Base-by-base conservation (phyloP, 2,888 invertebrate species). In the Tortricodes alternella region DNA sequence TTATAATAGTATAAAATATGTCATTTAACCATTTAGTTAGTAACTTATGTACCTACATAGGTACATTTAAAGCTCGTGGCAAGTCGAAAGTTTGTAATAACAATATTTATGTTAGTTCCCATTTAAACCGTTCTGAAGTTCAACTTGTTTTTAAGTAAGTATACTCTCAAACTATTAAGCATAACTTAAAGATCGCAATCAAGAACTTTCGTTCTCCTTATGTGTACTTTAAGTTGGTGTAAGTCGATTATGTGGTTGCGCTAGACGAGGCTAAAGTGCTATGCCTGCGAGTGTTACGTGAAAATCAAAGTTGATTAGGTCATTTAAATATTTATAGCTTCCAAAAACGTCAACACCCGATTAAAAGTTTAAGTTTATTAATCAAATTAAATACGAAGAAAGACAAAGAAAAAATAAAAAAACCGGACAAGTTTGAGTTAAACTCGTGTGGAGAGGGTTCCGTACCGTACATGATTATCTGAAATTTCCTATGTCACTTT, bases 51-150 rank as follows among this genome's bases (percentile, higher is more conserved):
- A 29, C 5, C 4, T 29, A 29, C 29, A 29, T 29, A 46, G 48
- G 41, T 53, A 43, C 19, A 37, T 50, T 46, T 37, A 43, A 48
- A 53, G 41, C 50, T 44, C 18, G 51, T 23, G 35, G 60, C 27
- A 13, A 44, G 27, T 23, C 38, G 8, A 24, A 46, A 38, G 46
- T 32, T 37, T 3, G 21, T 16, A 52, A 60, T 46, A 49, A 24
- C 53, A 58, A 60, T 58, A 58, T 58, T 57, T 53, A 53, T 32
- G 53, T 57, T 52, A 44, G 43, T 57, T 53, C 37, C 21, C 34
- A 27, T 37, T 29, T 34, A 38, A n/a, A 46, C 48, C 29, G 18
- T 37, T 11, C 21, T 23, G 16, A 46, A 53, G 49, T 56, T 56
- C 46, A 13, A 46, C 51, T 53, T 21, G 49, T 44, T 35, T 52